Percentiles rank a stretch among this genome's conserved stretches.
Evolutionary conservation across 2,113 vertebrate genomes (phyloP).

Genomic region (Sclerurus mexicanus): DNA sequence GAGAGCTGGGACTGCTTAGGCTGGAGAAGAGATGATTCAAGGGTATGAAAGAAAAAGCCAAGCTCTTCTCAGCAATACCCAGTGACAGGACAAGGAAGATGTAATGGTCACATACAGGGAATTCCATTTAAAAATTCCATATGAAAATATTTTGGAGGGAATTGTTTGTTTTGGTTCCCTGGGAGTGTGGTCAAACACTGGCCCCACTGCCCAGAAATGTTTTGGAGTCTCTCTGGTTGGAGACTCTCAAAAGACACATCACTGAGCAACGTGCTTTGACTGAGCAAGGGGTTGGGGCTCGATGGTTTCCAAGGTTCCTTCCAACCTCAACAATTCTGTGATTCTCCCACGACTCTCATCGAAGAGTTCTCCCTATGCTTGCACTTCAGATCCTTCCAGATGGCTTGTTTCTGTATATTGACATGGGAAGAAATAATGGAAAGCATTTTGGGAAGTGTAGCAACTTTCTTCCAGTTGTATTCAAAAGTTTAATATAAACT

Average conservation of each 20-base stretch:
- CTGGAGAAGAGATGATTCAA: background rate
- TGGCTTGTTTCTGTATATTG: background rate
- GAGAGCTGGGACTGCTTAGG: background rate
- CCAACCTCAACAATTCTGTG: background rate
- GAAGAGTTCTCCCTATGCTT: background rate
- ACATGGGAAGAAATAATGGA: background rate
- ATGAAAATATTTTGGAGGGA: background rate
- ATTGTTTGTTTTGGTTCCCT: background rate
- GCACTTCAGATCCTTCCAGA: background rate
- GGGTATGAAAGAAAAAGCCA: background rate
- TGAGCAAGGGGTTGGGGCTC: background rate
- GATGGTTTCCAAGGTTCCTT: background rate
- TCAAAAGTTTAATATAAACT: background rate
- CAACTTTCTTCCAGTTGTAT: background rate
- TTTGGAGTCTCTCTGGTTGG: background rate
- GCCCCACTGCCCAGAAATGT: background rate
- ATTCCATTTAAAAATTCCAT: background rate
- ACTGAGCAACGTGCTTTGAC: background rate
- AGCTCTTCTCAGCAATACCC: background rate
- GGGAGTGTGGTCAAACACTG: background rate
- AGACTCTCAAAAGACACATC: background rate
- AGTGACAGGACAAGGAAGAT: background rate
- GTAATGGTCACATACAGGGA: background rate
- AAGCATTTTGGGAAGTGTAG: background rate
- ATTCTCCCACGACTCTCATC: background rate